Evolutionary conservation across 2,113 vertebrate genomes (phyloP).

Genomic region (Poecilia latipinna): DNA sequence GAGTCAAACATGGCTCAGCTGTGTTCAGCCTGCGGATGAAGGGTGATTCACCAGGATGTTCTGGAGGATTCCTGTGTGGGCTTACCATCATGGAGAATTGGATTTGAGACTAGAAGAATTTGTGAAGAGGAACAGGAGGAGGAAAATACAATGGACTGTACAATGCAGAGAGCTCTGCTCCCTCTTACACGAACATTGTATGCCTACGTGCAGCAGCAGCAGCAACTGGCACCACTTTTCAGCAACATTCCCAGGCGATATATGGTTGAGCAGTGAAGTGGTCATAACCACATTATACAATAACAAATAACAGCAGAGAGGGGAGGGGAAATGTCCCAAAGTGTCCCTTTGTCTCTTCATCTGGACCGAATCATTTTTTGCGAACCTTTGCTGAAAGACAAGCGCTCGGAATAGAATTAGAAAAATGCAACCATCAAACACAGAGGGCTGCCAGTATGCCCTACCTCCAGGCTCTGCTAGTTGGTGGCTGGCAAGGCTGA

Average conservation of each 20-base stretch:
- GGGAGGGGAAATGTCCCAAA: conserved; percentile 17
- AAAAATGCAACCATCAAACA: conserved; percentile 28
- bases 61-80: conserved; percentile 46
- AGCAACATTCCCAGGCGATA: conserved; percentile 19
- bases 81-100: conserved; percentile 32
- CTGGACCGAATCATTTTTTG: conserved; percentile 53
- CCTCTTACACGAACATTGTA: conserved; percentile 4
- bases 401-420: conserved; percentile 63
- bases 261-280: conserved; percentile 28
- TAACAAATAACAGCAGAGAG: conserved; percentile 13
- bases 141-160: conserved; percentile 3
- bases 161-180: conserved; percentile 6
- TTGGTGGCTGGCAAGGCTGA: conserved; percentile 44
- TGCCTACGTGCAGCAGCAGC: conserved; percentile 6
- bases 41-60: conserved; percentile 62
- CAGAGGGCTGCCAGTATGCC: conserved; percentile 50
- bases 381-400: conserved; percentile 51
- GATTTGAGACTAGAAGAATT: conserved; percentile 19
- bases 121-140: background rate
- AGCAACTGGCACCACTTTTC: conserved; percentile 12
- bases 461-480: conserved; percentile 62
- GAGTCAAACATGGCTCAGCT: conserved; percentile 36
- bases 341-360: conserved; percentile 26
- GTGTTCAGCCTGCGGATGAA: conserved; percentile 48
- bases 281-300: conserved; percentile 48